Percentiles rank a stretch among this genome's conserved stretches.
Conservation (phyloP, 2,888 invertebrate species). For the Euzetes globulus region DNA sequence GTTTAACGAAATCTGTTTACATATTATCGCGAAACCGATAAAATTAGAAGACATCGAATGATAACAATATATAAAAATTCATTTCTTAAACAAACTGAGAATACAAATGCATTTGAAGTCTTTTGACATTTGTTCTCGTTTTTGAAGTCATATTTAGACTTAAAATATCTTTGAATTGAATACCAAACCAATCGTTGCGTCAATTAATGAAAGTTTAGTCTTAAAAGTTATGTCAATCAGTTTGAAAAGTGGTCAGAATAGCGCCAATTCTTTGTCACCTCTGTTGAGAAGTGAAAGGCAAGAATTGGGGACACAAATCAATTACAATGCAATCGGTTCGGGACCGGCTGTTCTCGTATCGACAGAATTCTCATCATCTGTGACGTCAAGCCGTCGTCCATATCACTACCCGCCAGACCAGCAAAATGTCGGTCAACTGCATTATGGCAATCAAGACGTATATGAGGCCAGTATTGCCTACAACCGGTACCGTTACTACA, state of each 20-base stretch:
- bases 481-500: slow-evolving; percentile 41
- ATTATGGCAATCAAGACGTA: slow-evolving; percentile 31
- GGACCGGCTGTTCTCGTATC: neutral
- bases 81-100: neutral
- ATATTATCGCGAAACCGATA: neutral
- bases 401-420: slow-evolving; percentile 39
- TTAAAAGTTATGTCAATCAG: neutral
- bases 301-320: neutral
- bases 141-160: neutral
- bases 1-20: neutral
- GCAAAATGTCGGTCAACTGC: slow-evolving; percentile 34
- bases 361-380: neutral
- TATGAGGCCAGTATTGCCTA: slow-evolving; percentile 38
- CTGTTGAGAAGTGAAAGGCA: neutral
- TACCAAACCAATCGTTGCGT: neutral
- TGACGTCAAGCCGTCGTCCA: slow-evolving; percentile 33
- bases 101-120: neutral
- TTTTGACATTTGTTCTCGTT: neutral
- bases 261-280: slow-evolving; percentile 18
- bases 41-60: neutral
- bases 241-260: neutral
- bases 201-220: neutral
- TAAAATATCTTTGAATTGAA: neutral
- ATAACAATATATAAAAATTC: neutral
- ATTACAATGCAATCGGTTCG: neutral